Conservation (phyloP, 2,113 vertebrate species). For the Melanostigma gelatinosum region DNA sequence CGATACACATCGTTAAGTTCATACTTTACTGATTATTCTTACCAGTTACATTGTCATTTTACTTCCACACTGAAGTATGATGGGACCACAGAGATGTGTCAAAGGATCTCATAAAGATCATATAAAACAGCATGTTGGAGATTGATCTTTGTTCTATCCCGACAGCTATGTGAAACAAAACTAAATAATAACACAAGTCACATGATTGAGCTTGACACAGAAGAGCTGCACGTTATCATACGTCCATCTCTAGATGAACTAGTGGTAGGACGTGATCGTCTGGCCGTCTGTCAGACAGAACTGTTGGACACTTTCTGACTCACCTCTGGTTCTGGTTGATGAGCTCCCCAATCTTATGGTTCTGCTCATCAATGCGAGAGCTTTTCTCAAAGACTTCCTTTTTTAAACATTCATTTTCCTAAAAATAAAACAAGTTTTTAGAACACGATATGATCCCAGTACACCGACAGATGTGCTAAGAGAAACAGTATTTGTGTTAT, state of each 20-base stretch:
- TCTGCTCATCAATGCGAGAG: constrained; percentile 94
- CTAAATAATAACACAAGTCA: background rate
- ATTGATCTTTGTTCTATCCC: background rate
- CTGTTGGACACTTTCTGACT: constrained; percentile 35
- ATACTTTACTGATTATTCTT: background rate
- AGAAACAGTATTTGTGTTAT: background rate
- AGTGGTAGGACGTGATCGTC: background rate
- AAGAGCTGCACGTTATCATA: background rate
- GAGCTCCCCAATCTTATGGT: constrained; percentile 93
- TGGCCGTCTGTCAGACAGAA: background rate
- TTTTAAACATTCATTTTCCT: constrained; percentile 98
- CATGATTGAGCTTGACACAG: background rate
- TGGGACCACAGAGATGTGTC: background rate
- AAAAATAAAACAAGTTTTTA: constrained; percentile 50
- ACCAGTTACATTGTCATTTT: background rate
- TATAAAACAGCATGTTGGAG: background rate
- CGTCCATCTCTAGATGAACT: background rate
- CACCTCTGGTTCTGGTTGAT: constrained; percentile 97
- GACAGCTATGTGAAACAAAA: background rate
- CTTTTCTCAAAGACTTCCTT: constrained; percentile 97
- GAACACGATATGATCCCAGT: background rate
- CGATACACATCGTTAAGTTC: background rate
- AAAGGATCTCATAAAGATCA: background rate
- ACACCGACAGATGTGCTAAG: background rate
- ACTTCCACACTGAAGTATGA: background rate